These are phyloP conservation scores for Struthidea cinerea DNA, from an alignment of 2,113 vertebrate species.

Conservation along the genomic window DNA sequence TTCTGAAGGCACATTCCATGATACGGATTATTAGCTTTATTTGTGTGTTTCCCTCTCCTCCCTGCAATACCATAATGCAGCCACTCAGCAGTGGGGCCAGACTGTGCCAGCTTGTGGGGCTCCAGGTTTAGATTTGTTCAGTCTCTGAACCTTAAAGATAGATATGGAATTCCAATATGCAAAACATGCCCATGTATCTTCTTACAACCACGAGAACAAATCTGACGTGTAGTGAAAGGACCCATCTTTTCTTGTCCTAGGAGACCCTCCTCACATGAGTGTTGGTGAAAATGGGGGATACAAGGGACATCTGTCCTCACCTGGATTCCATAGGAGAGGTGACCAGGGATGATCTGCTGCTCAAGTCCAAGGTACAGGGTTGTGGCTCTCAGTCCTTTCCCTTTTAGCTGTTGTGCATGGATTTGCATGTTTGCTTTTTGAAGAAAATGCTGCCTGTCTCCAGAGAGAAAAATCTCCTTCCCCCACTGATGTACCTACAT, in stretches of 20 bases:
- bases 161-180: background rate
- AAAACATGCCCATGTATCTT: background rate
- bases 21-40: background rate
- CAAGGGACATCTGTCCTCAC: slow-evolving; percentile 85
- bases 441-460: background rate
- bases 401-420: background rate
- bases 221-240: background rate
- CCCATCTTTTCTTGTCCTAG: background rate
- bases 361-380: slow-evolving; percentile 88
- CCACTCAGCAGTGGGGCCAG: background rate
- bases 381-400: background rate
- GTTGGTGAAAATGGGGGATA: slow-evolving; percentile 79
- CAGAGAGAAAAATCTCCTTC: background rate
- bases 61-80: background rate
- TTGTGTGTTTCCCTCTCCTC: background rate
- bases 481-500: background rate
- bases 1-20: background rate
- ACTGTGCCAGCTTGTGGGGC: background rate
- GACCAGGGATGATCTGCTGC: slow-evolving; percentile 91
- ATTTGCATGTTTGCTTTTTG: background rate
- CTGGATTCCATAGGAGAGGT: slow-evolving; percentile 93
- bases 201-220: background rate
- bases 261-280: background rate
- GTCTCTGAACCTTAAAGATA: background rate
- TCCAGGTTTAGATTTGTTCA: background rate